Evolutionary conservation across 2,113 vertebrate species (phyloP), one percentile per base, ranked within the genome.

Genomic region (Sorex araneus): DNA sequence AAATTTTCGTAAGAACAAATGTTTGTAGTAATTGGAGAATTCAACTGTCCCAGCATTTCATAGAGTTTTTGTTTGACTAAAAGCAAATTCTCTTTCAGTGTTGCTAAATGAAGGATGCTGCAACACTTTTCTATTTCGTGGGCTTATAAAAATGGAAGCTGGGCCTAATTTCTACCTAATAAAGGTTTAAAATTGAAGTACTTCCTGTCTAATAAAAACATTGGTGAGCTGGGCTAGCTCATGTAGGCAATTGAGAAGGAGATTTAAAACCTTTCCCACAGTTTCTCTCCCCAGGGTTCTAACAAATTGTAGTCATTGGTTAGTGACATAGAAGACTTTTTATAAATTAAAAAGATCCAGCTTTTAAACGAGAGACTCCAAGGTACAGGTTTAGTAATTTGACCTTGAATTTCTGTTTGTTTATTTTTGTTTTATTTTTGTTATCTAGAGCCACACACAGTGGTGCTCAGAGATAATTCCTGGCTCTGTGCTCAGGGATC

Each of bases 71-170:
- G 28, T n/a, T 66, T 11, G 11, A 30, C 90, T 40, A n/a, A 87
- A 91, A 88, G 19, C 12, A 60, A 21, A 71, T 8, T 30, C 27
- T 32, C 19, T 45, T 43, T n/a, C 8, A 71, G 2, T 32, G 23
- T 63, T 2, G 19, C 21, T 3, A 18, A 0, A 7, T 25, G 34
- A 60, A 76, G 28, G 28, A 28, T 19, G 27, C 6, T 30, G 12
- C 57, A 9, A 50, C 2, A 40, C 4, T 57, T 76, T 60, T 6
- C 63, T 89, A 50, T 23, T 57, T 50, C 8, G 36, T 54, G 43
- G 81, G 79, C 92, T 85, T 21, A 82, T 36, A 66, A 93, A 89
- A 92, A 71, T n/a, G 60, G 47, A 25, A 60, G 93, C 50, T 43
- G 18, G 30, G 30, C 36, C 63, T 34, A 57, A 75, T 74, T 75